A percentile compares a stretch with the other conserved stretches of the same genome.
Conservation (phyloP, 2,797 vertebrate genomes). For the Lepus townsendii region DNA sequence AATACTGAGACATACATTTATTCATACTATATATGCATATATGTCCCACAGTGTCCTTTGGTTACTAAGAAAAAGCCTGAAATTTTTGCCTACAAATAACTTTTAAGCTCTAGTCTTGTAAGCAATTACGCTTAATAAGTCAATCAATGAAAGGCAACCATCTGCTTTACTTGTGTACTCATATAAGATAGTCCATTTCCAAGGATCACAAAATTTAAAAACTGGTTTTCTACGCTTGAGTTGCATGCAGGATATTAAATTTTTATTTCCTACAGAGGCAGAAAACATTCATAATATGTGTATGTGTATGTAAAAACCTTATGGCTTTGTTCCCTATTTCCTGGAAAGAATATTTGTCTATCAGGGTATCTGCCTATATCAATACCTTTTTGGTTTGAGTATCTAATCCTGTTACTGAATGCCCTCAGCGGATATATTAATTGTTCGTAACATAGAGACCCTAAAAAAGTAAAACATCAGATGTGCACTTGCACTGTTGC, state of each 20-base stretch:
- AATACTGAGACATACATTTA: neutral
- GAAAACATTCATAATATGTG: neutral
- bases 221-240: constrained; percentile 7
- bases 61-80: neutral
- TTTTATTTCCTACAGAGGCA: neutral
- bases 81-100: neutral
- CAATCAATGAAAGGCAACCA: neutral
- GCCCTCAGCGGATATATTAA: neutral
- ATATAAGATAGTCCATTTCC: neutral
- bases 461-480: neutral
- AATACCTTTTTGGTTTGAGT: neutral
- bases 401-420: constrained; percentile 1
- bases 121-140: neutral
- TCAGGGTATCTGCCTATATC: neutral
- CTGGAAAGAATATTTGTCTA: constrained; percentile 17
- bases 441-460: neutral
- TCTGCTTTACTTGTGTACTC: neutral
- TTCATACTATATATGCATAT: neutral
- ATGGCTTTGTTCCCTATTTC: neutral
- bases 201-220: neutral
- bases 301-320: neutral
- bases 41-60: neutral
- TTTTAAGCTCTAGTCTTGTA: neutral
- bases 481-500: neutral
- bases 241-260: neutral